phyloP scores from a whole-genome alignment of 2,113 vertebrate species.

The Riparia riparia region DNA sequence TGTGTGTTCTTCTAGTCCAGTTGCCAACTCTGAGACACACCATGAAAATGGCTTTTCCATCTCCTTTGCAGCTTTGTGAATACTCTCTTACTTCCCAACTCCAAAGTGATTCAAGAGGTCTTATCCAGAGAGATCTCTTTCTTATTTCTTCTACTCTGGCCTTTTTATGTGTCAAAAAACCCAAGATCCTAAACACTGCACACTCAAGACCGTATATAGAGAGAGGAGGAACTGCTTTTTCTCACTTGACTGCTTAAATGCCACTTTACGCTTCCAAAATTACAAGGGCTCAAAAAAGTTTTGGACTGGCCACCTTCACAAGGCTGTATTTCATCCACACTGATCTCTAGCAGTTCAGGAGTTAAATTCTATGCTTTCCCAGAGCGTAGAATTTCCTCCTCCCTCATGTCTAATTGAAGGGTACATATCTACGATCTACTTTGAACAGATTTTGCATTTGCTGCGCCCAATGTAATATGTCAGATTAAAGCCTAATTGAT shows the following conservation, averaged over 20 bases:
- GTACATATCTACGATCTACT: constrained; percentile 14
- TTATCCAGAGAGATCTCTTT: neutral
- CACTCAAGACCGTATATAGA: neutral
- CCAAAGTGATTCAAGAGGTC: neutral
- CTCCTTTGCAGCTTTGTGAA: neutral
- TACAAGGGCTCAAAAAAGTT: neutral
- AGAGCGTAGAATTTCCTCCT: constrained; percentile 48
- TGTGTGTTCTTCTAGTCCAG: neutral
- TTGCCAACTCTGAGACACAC: neutral
- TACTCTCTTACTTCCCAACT: neutral
- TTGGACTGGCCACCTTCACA: neutral
- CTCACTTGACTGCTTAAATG: neutral
- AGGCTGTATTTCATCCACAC: neutral
- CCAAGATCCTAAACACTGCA: neutral
- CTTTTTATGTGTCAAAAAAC: neutral
- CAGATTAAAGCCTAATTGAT: constrained; percentile 63
- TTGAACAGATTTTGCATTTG: constrained; percentile 32
- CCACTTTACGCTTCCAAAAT: neutral
- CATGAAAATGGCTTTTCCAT: neutral
- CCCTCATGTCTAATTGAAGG: constrained; percentile 39
- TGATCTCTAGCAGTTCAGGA: constrained; percentile 7
- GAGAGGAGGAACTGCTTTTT: neutral
- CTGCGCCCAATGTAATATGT: constrained; percentile 43
- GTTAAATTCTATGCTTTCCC: constrained; percentile 37
- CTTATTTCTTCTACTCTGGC: neutral